Conservation (phyloP, 2,113 vertebrate species). For the Herpailurus yagouaroundi region DNA sequence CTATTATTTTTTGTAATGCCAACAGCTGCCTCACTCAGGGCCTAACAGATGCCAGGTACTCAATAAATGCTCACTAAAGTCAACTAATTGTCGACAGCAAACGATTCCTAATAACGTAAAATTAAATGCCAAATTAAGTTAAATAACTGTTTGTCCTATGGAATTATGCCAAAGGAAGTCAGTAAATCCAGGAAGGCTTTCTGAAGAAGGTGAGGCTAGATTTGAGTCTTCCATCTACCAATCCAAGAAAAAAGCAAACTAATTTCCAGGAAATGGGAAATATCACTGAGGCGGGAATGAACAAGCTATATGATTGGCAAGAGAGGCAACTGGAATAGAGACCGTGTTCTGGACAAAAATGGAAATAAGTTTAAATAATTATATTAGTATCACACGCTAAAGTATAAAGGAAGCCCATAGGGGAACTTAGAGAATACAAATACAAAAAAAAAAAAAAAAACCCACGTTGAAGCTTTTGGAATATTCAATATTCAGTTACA, state of each 20-base stretch:
- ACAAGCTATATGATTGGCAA: background rate
- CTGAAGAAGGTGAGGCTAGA: background rate
- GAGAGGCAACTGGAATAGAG: background rate
- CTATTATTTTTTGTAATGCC: background rate
- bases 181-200: background rate
- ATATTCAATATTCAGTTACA: background rate
- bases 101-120: background rate
- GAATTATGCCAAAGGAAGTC: background rate
- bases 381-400: background rate
- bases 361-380: background rate
- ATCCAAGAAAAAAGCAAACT: constrained; percentile 22
- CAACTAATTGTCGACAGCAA: background rate
- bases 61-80: background rate
- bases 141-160: background rate
- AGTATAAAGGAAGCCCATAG: background rate
- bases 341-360: background rate
- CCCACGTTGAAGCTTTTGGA: background rate
- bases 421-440: background rate
- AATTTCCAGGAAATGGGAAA: background rate
- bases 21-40: background rate
- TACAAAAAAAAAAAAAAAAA: background rate
- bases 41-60: background rate
- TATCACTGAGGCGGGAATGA: background rate
- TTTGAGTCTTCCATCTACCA: background rate
- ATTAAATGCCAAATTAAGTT: background rate